phyloP scores from a whole-genome alignment of 2,888 invertebrate genomes.

The Cerceris rybyensis region DNA sequence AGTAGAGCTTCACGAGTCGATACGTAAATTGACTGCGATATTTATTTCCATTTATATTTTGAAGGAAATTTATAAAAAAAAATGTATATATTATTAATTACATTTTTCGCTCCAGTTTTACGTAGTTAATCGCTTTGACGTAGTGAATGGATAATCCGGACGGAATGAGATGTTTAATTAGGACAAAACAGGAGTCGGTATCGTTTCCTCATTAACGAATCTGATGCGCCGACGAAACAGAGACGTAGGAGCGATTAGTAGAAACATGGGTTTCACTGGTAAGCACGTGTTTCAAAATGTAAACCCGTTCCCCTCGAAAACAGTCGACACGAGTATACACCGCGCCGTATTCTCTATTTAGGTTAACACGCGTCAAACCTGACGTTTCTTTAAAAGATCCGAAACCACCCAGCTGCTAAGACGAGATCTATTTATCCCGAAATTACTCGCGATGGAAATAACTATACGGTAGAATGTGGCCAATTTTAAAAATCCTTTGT shows the following conservation, averaged over 20 bases:
- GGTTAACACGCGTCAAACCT: constrained; percentile 47
- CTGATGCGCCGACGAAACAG: background rate
- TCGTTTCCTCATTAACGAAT: background rate
- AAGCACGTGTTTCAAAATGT: constrained; percentile 52
- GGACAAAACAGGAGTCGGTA: too few species aligned
- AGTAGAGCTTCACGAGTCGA: too few species aligned
- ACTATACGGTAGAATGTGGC: constrained; percentile 6
- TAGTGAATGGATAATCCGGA: too few species aligned
- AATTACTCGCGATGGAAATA: constrained; percentile 30
- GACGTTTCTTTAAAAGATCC: constrained; percentile 30
- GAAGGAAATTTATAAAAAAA: too few species aligned
- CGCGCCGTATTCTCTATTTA: constrained; percentile 38
- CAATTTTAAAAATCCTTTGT: background rate
- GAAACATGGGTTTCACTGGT: constrained; percentile 41
- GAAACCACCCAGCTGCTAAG: constrained; percentile 15
- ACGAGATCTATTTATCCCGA: constrained; percentile 33
- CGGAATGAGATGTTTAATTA: too few species aligned
- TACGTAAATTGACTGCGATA: too few species aligned
- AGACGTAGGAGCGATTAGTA: constrained; percentile 57
- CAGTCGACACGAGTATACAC: constrained; percentile 34
- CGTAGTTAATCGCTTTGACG: too few species aligned
- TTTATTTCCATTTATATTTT: too few species aligned
- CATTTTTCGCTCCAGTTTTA: too few species aligned
- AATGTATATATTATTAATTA: too few species aligned
- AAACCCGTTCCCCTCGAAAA: constrained; percentile 21